Base-by-base conservation (phyloP, 2,888 invertebrate genomes). In the Chorisops tibialis region DNA sequence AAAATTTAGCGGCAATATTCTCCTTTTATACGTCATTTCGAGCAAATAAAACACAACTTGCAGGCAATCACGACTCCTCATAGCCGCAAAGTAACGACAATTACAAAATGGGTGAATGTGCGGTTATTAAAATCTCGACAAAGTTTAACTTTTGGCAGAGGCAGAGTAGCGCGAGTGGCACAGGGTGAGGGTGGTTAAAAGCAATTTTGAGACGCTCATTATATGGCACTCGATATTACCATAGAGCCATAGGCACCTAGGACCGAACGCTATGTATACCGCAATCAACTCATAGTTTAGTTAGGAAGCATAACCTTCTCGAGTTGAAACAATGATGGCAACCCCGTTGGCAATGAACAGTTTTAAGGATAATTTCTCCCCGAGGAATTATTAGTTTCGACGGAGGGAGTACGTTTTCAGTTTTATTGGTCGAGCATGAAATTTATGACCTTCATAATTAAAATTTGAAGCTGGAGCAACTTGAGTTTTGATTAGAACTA, bases 301-400 rank as follows among this genome's bases (percentile, higher is more conserved):
- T n/a, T n/a, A 5, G 30, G 30, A 30, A 30, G 30, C 9, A 9
- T 2, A 30, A 30, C 30, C 30, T 30, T 9, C 7, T 7, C 7
- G 30, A 30, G 30, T 30, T 30, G 30, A 9, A 30, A 30, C 43
- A 43, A 16, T 43, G 18, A 19, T 43, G 16, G 43, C 43, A 43
- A 43, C 43, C 16, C 43, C 43, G 16, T 43, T 43, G 43, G 43
- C 43, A 9, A 43, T 43, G 43, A 43, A 21, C 48, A 48, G 30
- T 48, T 48, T 41, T 24, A 24, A 48, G 30, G 30, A 48, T 48
- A 48, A 48, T 48, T 48, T 48, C 19, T 48, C 48, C 22, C 48
- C 4, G 30, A 22, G 14, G 48, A 48, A 48, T 48, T 48, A 48
- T 48, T 48, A 21, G 48, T 48, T 48, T 48, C 14, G 14, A 14